Evolutionary conservation across 1,140 invertebrate species (phyloP).

Genomic region (Monochamus saltuarius): DNA sequence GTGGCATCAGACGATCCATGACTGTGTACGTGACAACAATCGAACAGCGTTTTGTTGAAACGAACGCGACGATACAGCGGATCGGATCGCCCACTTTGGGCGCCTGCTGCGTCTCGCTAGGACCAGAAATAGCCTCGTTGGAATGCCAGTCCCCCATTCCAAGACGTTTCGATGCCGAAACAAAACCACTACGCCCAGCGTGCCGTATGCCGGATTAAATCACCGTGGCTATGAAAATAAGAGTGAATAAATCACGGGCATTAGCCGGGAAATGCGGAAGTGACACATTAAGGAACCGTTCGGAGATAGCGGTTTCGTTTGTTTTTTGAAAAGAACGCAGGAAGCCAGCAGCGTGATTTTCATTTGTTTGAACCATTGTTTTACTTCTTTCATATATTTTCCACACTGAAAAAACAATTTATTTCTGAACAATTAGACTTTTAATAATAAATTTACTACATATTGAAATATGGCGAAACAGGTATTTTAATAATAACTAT

Average conservation of each 20-base stretch:
- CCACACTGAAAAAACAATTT: too few relatives aligned
- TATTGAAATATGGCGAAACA: too few relatives aligned
- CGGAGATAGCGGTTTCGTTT: not conserved
- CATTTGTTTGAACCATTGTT: too few relatives aligned
- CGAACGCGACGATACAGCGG: not conserved
- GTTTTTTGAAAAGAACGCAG: not conserved
- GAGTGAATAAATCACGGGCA: not conserved
- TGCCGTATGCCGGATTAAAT: not conserved
- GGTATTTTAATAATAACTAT: too few relatives aligned
- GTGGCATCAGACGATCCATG: not conserved
- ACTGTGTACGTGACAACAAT: not conserved
- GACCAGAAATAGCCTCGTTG: constrained; percentile 5
- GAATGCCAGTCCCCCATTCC: constrained; percentile 1
- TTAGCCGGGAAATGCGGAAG: too few relatives aligned
- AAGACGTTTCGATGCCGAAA: not conserved
- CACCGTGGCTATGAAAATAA: not conserved
- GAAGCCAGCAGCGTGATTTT: too few relatives aligned
- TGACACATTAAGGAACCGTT: not conserved
- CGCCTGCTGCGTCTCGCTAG: constrained; percentile 4
- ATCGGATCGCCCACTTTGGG: constrained; percentile 7
- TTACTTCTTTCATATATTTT: too few relatives aligned
- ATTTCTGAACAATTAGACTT: too few relatives aligned
- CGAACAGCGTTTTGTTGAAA: not conserved
- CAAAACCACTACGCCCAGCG: not conserved
- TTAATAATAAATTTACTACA: too few relatives aligned